phyloP scores from a whole-genome alignment of 2,888 invertebrate genomes.

The Eustalomyia histrio region DNA sequence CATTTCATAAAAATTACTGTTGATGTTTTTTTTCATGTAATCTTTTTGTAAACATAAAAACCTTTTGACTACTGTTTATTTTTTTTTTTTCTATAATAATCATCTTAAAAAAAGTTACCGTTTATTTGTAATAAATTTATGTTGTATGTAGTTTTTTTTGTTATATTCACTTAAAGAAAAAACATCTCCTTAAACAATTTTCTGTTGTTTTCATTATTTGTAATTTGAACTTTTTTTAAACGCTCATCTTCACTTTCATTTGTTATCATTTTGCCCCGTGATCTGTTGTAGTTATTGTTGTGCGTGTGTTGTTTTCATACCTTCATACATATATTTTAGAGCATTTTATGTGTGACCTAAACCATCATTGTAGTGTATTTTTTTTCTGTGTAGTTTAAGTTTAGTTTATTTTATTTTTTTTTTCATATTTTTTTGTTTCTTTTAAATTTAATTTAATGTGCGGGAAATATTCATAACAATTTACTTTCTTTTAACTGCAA shows the following conservation, averaged over 20 bases:
- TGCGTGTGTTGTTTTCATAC: not conserved
- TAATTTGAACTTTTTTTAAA: slow-evolving; percentile 23
- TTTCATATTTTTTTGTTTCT: not conserved
- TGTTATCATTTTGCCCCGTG: slow-evolving; percentile 12
- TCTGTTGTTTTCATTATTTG: slow-evolving; percentile 11
- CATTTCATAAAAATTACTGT: slow-evolving; percentile 45
- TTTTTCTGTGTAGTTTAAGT: not conserved
- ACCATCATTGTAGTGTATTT: slow-evolving; percentile 31
- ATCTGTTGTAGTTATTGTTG: not conserved
- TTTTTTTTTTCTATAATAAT: not conserved
- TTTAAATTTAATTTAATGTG: slow-evolving; percentile 25
- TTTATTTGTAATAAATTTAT: slow-evolving; percentile 38
- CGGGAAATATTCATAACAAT: slow-evolving; percentile 50
- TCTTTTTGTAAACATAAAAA: slow-evolving; percentile 51
- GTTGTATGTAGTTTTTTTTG: slow-evolving; percentile 12
- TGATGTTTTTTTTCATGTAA: slow-evolving; percentile 35
- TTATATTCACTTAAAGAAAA: too few relatives aligned
- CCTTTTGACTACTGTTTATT: slow-evolving; percentile 50
- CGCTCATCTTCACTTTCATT: slow-evolving; percentile 62
- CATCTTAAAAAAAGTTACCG: slow-evolving; percentile 26
- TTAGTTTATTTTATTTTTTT: not conserved
- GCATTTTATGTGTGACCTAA: slow-evolving; percentile 57
- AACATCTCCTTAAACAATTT: slow-evolving; percentile 1
- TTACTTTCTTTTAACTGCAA: slow-evolving; percentile 50
- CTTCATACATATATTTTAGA: not conserved